Evolutionary conservation across 2,797 vertebrate species (phyloP), one percentile per base, ranked within the genome.

Genomic region (Hyperoplus immaculatus): DNA sequence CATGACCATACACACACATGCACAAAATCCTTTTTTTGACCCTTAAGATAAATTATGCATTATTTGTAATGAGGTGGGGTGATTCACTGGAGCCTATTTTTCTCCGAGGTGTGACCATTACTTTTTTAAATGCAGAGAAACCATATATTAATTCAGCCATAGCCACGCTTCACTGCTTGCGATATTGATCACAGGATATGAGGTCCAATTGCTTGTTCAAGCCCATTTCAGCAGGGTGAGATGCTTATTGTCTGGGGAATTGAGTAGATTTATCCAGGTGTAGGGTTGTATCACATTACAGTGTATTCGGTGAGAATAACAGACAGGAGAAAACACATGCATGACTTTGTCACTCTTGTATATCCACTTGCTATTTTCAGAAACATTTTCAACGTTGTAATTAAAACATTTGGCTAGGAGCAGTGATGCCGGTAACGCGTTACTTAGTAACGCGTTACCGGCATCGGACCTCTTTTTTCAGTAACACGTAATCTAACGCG

Each of bases 141-240:
- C 4, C 13, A 16, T 38, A 77, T 75, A 84, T 73, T 78, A 69
- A 85, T 86, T 83, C 75, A 89, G 21, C 38, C 29, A 9, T 3
- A 42, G 66, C 58, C 10, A 55, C 36, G n/a, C 47, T 62, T 78
- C 75, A 65, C 55, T 80, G 72, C 46, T 60, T 75, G 51, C 7
- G 69, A 58, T 82, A 82, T 86, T 75, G 86, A 90, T 85, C 82
- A 74, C 64, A 72, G 56, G 60, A 78, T 81, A 79, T 59, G 29
- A 73, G 66, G 66, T 81, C 47, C 74, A 46, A 36, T 64, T 77
- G 68, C 58, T 80, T 83, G 49, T 83, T 84, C 51, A 61, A 66
- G 61, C 57, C 65, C 73, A 69, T 83, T 80, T 68, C 72, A 60
- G 55, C 5, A 0, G 36, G 42, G 21, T 51, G 66, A 77, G 69